Percentiles rank a stretch among this genome's conserved stretches.
Conservation (phyloP, 2,113 vertebrate species). For the Vidua chalybeata region DNA sequence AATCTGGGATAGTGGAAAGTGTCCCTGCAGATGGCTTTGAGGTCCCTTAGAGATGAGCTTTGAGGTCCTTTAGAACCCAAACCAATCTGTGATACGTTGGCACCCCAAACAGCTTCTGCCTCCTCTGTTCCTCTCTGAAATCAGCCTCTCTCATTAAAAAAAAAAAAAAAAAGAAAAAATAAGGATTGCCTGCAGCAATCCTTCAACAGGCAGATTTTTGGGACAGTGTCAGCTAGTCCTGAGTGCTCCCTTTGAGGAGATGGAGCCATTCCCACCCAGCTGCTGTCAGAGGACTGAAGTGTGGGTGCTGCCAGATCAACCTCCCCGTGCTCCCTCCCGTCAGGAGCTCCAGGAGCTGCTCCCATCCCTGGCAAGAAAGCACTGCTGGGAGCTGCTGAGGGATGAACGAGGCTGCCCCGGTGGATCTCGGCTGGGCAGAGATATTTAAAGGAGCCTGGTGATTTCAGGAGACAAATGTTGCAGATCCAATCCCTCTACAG, state of each 20-base stretch:
- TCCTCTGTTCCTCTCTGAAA: not conserved
- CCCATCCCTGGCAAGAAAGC: not conserved
- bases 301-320: not conserved
- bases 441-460: not conserved
- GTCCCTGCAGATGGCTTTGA: not conserved
- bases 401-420: rapidly evolving
- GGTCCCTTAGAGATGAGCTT: not conserved
- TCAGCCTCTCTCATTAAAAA: not conserved
- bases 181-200: not conserved
- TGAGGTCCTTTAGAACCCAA: not conserved
- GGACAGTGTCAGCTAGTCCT: not conserved
- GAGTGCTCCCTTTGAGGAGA: not conserved
- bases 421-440: not conserved
- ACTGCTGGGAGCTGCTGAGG: not conserved
- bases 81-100: not conserved
- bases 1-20: rapidly evolving
- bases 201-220: not conserved
- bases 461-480: not conserved
- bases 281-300: rapidly evolving
- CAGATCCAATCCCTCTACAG: not conserved
- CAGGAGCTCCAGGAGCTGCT: not conserved
- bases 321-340: not conserved
- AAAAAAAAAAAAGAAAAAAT: not conserved
- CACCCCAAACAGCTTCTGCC: not conserved
- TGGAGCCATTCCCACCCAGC: not conserved